Conservation (phyloP, 2,113 vertebrate species). For the cat (Felis catus) region F.catus_Fca126_mat1.0 CM031414.1:13993001-13993500, state of each 20-base stretch:
- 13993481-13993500: rapidly evolving
- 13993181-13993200: rapidly evolving
- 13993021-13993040: not conserved
- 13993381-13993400: not conserved
- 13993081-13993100: not conserved
- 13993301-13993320: too few relatives aligned
- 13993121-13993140: not conserved
- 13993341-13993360: not conserved
- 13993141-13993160: not conserved
- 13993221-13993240: too few relatives aligned
- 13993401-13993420: not conserved
- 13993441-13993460: not conserved
- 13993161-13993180: rapidly evolving
- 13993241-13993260: rapidly evolving
- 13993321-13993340: rapidly evolving
- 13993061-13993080: not conserved
- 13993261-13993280: not conserved
- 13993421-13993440: not conserved
- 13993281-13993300: not conserved
- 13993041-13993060: rapidly evolving
- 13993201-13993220: not conserved
- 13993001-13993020: too few relatives aligned
- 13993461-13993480: too few relatives aligned
- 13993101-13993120: rapidly evolving
- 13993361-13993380: rapidly evolving